Base-by-base conservation (phyloP, 2,113 vertebrate genomes). In the Xenopus laevis region DNA sequence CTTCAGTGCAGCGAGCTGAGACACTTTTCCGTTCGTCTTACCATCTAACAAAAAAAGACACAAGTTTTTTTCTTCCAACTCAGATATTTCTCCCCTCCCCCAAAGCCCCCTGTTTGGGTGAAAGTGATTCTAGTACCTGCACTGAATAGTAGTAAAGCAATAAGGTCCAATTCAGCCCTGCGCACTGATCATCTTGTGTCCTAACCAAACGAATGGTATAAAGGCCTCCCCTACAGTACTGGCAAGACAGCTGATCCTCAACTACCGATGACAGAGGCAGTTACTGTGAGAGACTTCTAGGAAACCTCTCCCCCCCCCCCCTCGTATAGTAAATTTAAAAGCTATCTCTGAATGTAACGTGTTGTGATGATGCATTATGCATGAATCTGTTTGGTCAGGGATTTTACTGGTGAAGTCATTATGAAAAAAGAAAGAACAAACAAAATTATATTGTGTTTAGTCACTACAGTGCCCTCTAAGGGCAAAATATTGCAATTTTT, bases 61-160 rank as follows among this genome's bases (percentile, higher is more conserved):
- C 87, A 92, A 88, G 89, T 89, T 82, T 85, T 27, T 89, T 87
- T 91, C 87, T 89, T 91, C 85, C 89, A 87, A 86, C 87, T 87
- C 87, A 82, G 83, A 89, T 89, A 89, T 80, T 81, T 83, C 79
- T 57, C 80, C 78, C 40, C 67, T 46, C 23, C 33, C 33, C 33
- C 33, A 40, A 84, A 78, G 79, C 79, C 82, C 78, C 80, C 79
- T 84, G 86, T 88, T 89, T 90, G 89, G 92, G 91, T 89, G 89
- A 87, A 89, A 89, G 86, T 89, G 91, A 88, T 91, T 91, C 88
- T 92, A 91, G 93, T 93, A 91, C 88, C 92, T 93, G 93, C 92
- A 95, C 89, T 93, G 92, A 94, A 92, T 88, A 90, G 87, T 91
- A 89, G 90, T 90, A 89, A 94, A 93, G 95, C 96, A 98, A 96